Percentiles rank a stretch among this genome's conserved stretches.
Evolutionary conservation across 1,140 invertebrate species (phyloP).

Genomic region (Atta colombica): DNA sequence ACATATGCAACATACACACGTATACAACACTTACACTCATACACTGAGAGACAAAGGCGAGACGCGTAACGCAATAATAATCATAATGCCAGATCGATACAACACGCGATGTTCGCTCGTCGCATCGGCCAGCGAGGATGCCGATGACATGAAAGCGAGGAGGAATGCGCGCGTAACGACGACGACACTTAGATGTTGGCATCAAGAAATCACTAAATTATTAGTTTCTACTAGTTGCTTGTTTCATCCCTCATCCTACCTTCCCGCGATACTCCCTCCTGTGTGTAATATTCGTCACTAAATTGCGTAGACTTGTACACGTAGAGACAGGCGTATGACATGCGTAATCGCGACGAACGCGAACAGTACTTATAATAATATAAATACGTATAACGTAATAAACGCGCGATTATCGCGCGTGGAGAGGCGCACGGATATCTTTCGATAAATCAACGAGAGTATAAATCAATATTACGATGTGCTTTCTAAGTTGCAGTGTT

Average conservation of each 20-base stretch:
- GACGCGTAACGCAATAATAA: constrained; percentile 83
- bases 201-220: constrained; percentile 53
- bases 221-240: not conserved
- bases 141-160: constrained; percentile 71
- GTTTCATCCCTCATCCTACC: not conserved
- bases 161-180: constrained; percentile 64
- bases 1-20: no score
- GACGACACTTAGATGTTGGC: not conserved
- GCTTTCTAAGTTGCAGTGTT: constrained; percentile 2
- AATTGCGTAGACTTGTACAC: constrained; percentile 4
- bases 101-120: constrained; percentile 75
- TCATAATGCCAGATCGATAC: constrained; percentile 83
- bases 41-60: constrained; percentile 13
- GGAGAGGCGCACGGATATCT: constrained; percentile 4
- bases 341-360: not conserved
- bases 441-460: constrained; percentile 34
- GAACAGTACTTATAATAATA: not conserved
- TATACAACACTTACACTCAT: not conserved
- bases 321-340: constrained; percentile 4
- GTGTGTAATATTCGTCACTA: constrained; percentile 22
- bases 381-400: constrained; percentile 9
- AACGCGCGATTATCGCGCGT: constrained; percentile 25
- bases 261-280: not conserved
- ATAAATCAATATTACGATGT: constrained; percentile 48
- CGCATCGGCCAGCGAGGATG: constrained; percentile 63